These are phyloP conservation scores for Leptinotarsa lineolata DNA, from an alignment of 1,140 invertebrate genomes.

Conservation along the genomic window DNA sequence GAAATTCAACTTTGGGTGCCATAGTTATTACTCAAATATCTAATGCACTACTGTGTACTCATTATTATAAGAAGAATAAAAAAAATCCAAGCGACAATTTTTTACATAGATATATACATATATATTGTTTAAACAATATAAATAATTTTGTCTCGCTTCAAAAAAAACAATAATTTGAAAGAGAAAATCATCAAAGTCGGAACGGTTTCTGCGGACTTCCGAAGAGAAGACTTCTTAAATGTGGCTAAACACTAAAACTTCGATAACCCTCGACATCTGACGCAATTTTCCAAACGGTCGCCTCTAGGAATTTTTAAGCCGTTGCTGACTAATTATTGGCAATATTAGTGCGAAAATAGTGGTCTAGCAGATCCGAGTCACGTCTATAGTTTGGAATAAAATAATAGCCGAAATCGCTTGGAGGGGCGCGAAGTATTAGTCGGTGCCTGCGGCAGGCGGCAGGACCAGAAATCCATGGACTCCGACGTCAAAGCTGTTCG, in stretches of 20 bases:
- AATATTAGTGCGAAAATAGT: background rate
- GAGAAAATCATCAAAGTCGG: no score
- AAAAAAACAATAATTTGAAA: no score
- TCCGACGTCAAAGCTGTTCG: background rate
- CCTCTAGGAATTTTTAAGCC: background rate
- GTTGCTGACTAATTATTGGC: background rate
- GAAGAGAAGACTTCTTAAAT: no score
- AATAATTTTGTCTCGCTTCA: no score
- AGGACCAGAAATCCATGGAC: background rate
- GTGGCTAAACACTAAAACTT: background rate
- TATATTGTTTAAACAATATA: no score
- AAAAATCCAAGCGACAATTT: no score
- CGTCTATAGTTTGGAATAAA: background rate
- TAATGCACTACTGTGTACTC: no score
- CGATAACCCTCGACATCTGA: background rate
- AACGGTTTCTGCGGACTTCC: no score
- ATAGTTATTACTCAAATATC: no score
- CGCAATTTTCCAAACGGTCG: background rate
- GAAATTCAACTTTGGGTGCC: no score
- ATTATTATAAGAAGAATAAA: no score
- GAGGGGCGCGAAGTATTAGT: constrained; percentile 4
- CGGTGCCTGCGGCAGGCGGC: background rate
- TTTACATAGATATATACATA: no score
- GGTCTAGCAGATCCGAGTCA: background rate
- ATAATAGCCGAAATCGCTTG: background rate